Evolutionary conservation across 2,113 vertebrate genomes (phyloP).

Genomic region (Etheostoma spectabile): DNA sequence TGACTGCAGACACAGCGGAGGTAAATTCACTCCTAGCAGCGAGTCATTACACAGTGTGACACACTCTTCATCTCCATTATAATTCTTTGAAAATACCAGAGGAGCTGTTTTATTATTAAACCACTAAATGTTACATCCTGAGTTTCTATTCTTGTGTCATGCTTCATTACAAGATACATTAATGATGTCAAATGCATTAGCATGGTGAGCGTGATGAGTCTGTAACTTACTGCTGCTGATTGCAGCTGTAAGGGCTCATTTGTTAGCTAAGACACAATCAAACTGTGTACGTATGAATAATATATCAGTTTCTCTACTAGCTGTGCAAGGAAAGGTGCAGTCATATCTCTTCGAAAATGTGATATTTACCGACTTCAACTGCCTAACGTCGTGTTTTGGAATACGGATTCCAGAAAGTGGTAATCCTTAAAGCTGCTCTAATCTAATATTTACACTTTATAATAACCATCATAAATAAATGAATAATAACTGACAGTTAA

Average conservation of each 20-base stretch:
- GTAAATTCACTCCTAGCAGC: background rate
- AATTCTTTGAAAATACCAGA: no score
- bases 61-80: no score
- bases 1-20: background rate
- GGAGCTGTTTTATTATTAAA: background rate
- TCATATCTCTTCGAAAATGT: background rate
- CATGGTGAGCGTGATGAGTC: background rate
- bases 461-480: no score
- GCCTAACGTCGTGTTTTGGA: background rate
- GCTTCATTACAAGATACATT: no score
- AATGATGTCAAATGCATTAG: background rate
- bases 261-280: background rate
- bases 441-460: no score
- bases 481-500: no score
- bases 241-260: background rate
- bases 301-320: background rate
- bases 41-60: no score
- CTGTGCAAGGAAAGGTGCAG: background rate
- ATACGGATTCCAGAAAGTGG: background rate
- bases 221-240: background rate
- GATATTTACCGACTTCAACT: background rate
- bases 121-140: background rate
- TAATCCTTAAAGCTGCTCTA: background rate
- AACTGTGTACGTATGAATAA: background rate
- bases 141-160: background rate